Conservation (phyloP, 2,888 invertebrate species). For the Ophraella communa region DNA sequence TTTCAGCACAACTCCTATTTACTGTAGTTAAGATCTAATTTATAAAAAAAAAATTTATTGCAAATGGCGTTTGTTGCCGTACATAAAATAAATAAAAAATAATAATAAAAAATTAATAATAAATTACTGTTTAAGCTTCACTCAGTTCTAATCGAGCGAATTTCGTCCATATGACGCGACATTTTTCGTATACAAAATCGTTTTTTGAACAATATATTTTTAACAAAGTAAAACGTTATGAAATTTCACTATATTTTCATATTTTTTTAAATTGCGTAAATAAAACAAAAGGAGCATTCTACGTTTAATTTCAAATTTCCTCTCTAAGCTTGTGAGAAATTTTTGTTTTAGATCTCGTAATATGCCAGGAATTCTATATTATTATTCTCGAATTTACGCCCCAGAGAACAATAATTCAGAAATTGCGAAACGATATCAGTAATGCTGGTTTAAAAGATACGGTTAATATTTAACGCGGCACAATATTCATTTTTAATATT, state of each 20-base stretch:
- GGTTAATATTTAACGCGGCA: background rate
- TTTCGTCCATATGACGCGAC: background rate
- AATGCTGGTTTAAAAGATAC: background rate
- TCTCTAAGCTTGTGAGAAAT: background rate
- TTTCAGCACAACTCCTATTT: too few species aligned
- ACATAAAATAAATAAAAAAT: too few species aligned
- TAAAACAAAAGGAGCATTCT: background rate
- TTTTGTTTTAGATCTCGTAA: background rate
- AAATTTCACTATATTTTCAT: background rate
- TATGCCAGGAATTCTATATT: background rate
- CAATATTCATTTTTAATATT: too few species aligned
- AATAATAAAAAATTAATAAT: too few species aligned
- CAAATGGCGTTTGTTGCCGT: too few species aligned
- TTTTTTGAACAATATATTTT: background rate
- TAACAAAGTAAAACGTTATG: background rate
- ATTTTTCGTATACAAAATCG: background rate
- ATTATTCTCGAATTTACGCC: background rate
- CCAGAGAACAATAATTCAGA: background rate
- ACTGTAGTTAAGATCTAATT: too few species aligned
- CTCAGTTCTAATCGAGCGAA: too few species aligned
- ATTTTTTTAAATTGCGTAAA: background rate
- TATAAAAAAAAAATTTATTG: too few species aligned
- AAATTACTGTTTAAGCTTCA: too few species aligned
- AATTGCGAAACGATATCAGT: background rate
- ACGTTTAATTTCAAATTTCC: slow-evolving; percentile 8